Conservation (phyloP, 2,888 invertebrate genomes). For the Trichopria drosophilae region DNA sequence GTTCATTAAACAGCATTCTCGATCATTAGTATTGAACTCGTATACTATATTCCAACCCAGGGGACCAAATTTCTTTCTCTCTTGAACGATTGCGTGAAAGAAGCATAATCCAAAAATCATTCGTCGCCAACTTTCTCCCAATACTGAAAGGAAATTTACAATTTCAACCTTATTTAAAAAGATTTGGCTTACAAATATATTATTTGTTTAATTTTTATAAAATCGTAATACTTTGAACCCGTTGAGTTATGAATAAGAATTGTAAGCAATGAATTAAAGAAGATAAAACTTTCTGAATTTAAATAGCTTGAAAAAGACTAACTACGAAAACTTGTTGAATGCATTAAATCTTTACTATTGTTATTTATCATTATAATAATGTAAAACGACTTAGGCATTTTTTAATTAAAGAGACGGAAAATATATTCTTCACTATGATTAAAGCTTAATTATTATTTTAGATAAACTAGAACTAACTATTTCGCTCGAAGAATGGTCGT, state of each 20-base stretch:
- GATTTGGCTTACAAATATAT: not conserved
- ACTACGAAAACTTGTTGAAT: no score
- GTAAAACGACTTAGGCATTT: no score
- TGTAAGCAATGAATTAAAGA: no score
- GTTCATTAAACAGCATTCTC: slow-evolving; percentile 85
- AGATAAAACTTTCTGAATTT: no score
- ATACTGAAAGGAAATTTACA: slow-evolving; percentile 56
- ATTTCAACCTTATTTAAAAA: slow-evolving; percentile 4
- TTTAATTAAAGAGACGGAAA: slow-evolving; percentile 12
- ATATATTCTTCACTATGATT: not conserved
- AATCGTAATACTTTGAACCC: no score
- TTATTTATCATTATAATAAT: no score
- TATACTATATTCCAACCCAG: slow-evolving; percentile 92
- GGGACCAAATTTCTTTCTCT: slow-evolving; percentile 89
- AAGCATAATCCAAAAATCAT: slow-evolving; percentile 84
- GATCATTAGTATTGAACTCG: slow-evolving; percentile 90
- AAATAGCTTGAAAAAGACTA: no score
- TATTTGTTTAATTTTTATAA: no score
- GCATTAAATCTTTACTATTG: no score
- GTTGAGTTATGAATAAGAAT: no score
- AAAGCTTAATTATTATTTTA: not conserved
- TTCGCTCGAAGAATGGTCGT: slow-evolving; percentile 78
- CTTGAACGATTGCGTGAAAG: slow-evolving; percentile 92
- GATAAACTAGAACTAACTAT: slow-evolving; percentile 62
- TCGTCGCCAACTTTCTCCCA: slow-evolving; percentile 71